Evolutionary conservation across 2,113 vertebrate species (phyloP).

Genomic region (Procavia capensis): DNA sequence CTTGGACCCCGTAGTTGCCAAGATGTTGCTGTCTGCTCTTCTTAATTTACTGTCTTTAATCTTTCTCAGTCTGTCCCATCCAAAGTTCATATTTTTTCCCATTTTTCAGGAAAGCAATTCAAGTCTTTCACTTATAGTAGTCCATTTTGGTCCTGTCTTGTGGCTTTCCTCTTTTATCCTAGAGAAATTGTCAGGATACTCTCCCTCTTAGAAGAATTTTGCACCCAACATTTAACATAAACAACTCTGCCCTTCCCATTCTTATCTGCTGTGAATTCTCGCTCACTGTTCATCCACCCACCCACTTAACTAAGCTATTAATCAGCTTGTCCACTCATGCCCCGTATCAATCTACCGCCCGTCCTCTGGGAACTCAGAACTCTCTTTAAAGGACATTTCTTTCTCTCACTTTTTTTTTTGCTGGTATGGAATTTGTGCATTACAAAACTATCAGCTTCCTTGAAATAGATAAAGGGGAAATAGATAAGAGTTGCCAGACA

Average conservation of each 20-base stretch:
- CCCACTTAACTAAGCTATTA: not conserved
- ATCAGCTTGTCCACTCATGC: not conserved
- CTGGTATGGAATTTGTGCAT: not conserved
- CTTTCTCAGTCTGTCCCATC: not conserved
- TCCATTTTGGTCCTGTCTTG: not conserved
- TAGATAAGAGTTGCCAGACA: not conserved
- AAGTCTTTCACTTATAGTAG: not conserved
- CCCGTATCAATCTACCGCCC: not conserved
- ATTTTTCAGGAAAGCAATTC: not conserved
- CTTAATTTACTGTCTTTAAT: not conserved
- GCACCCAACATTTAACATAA: not conserved
- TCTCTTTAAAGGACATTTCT: not conserved
- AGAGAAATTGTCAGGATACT: not conserved
- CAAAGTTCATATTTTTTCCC: not conserved
- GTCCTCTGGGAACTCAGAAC: not conserved
- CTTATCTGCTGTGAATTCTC: not conserved
- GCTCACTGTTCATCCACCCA: not conserved
- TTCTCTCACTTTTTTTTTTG: not conserved
- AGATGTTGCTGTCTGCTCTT: not conserved
- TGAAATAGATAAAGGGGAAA: constrained; percentile 45
- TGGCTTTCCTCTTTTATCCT: not conserved
- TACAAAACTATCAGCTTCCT: not conserved
- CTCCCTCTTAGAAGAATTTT: not conserved
- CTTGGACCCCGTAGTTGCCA: not conserved
- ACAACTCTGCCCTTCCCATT: not conserved